Conservation (phyloP, 1,140 invertebrate species). For the Apis florea region DNA sequence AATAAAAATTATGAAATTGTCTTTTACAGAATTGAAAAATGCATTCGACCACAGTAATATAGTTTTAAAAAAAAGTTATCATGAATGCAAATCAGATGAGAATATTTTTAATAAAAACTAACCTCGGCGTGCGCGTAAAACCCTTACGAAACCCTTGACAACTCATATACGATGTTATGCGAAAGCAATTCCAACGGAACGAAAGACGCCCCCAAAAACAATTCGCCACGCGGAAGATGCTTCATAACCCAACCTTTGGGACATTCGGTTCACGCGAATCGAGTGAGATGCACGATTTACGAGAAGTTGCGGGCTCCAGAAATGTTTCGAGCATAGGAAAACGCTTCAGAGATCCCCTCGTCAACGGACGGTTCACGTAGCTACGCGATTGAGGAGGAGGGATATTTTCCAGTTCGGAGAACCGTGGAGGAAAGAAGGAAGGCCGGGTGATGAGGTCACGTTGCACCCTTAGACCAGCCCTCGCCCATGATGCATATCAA, state of each 20-base stretch:
- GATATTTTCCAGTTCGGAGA: slow-evolving; percentile 8
- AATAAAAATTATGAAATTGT: no score
- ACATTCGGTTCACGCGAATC: neutral
- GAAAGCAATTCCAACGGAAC: neutral
- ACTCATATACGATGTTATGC: no score
- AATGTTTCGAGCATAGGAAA: neutral
- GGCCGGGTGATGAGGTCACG: slow-evolving; percentile 60
- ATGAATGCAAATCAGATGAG: no score
- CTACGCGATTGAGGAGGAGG: slow-evolving; percentile 28
- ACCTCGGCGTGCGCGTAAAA: no score
- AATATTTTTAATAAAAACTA: no score
- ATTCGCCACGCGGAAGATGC: neutral
- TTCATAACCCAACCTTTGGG: neutral
- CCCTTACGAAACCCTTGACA: no score
- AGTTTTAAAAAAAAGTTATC: no score
- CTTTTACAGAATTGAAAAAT: no score
- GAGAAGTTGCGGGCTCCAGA: neutral
- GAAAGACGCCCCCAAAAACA: neutral
- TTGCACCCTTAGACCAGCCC: slow-evolving; percentile 52
- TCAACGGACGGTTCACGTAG: slow-evolving; percentile 46
- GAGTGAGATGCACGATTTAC: slow-evolving; percentile 38
- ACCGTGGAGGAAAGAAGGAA: slow-evolving; percentile 9
- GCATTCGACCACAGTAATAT: no score
- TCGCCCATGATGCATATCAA: slow-evolving; percentile 62
- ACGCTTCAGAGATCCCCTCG: neutral